Evolutionary conservation across 2,113 vertebrate genomes (phyloP).

Genomic region (Castor canadensis): DNA sequence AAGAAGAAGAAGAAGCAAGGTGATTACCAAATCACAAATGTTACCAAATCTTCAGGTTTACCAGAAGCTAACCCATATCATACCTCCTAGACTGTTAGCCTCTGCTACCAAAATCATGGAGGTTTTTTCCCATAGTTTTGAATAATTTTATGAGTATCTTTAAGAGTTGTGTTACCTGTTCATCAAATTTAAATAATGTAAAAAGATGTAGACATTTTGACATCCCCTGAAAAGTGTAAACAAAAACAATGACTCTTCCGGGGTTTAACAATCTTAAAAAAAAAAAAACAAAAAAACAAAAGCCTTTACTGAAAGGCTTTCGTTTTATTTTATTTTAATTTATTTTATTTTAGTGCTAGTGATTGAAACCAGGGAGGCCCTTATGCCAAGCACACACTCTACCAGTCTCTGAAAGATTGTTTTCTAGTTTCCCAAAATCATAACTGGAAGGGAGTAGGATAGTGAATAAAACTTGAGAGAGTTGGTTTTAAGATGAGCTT

Average conservation of each 20-base stretch:
- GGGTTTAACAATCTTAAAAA: not conserved
- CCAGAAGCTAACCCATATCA: not conserved
- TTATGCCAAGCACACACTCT: not conserved
- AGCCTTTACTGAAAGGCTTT: not conserved
- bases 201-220: not conserved
- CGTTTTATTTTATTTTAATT: not conserved
- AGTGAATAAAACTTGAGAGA: not conserved
- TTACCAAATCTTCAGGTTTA: not conserved
- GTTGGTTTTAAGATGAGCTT: not conserved
- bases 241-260: not conserved
- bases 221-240: not conserved
- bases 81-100: not conserved
- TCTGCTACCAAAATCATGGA: not conserved
- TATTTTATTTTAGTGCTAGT: not conserved
- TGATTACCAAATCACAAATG: not conserved
- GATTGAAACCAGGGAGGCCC: not conserved
- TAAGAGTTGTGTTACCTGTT: not conserved
- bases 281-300: too few relatives aligned
- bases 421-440: not conserved
- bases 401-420: not conserved
- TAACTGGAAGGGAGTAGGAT: not conserved
- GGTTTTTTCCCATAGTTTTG: constrained; percentile 11
- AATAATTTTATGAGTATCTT: not conserved
- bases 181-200: not conserved
- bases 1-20: not conserved